Evolutionary conservation across 2,888 invertebrate species (phyloP).

Genomic region (Drosophila helvetica): DNA sequence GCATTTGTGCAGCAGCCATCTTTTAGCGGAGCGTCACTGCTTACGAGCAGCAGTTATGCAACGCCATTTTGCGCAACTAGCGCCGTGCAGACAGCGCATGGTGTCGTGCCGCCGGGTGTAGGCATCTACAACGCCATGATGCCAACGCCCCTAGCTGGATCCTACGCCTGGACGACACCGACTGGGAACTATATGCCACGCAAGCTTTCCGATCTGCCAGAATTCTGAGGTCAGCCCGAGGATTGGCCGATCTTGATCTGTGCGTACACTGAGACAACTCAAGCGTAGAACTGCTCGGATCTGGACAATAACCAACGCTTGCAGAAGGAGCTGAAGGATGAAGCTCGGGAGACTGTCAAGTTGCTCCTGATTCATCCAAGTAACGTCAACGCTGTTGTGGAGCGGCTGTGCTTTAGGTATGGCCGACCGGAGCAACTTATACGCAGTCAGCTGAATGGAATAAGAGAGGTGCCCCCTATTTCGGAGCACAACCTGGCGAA

Average conservation of each 20-base stretch:
- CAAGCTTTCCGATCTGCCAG: neutral
- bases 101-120: neutral
- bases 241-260: conserved; percentile 1
- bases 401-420: too few relatives aligned
- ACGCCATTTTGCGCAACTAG: conserved; percentile 1
- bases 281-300: neutral
- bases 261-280: neutral
- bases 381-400: too few relatives aligned
- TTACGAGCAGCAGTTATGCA: neutral
- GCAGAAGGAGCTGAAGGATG: too few relatives aligned
- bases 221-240: neutral
- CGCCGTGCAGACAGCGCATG: conserved; percentile 1
- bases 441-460: too few relatives aligned
- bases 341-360: neutral
- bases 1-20: too few relatives aligned
- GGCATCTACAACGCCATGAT: neutral
- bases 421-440: too few relatives aligned
- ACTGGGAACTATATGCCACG: neutral
- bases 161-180: neutral
- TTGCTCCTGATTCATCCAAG: too few relatives aligned
- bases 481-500: too few relatives aligned
- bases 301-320: conserved; percentile 9
- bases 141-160: neutral
- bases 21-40: too few relatives aligned
- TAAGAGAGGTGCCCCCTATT: too few relatives aligned